A percentile compares a stretch with the other conserved stretches of the same genome.
These are phyloP conservation scores for Sceloporus undulatus DNA, from an alignment of 2,113 vertebrate genomes.

Conservation along the genomic window DNA sequence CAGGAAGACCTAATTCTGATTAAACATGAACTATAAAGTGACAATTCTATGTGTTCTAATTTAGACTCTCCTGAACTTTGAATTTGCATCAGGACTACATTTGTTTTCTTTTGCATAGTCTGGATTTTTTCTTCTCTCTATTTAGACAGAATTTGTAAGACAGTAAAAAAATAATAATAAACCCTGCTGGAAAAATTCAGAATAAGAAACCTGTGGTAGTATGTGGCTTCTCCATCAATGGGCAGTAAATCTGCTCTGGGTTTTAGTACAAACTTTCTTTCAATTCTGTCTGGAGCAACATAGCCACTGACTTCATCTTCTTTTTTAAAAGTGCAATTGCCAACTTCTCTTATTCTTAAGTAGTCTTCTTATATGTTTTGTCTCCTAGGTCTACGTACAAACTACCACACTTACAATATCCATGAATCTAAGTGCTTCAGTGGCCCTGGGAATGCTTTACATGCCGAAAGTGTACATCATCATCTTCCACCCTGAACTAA, in stretches of 20 bases:
- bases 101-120: no score
- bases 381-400: conserved; percentile 94
- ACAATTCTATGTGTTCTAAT: no score
- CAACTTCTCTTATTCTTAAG: conserved; percentile 62
- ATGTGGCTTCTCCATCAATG: no score
- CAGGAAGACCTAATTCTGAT: no score
- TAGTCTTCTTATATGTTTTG: conserved; percentile 70
- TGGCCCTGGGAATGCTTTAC: conserved; percentile 97
- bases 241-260: neutral
- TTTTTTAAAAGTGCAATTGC: neutral
- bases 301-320: no score
- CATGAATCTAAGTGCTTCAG: conserved; percentile 97
- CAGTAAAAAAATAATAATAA: no score
- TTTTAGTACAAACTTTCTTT: no score
- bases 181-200: neutral
- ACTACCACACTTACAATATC: conserved; percentile 97
- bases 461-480: conserved; percentile 99
- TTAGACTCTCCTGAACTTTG: no score
- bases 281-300: neutral
- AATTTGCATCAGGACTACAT: no score
- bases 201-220: neutral
- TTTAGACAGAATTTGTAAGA: no score
- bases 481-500: conserved; percentile 97
- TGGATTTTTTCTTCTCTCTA: no score
- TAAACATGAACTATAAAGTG: no score